Conservation (phyloP, 2,113 vertebrate species). For the Atrichornis clamosus region DNA sequence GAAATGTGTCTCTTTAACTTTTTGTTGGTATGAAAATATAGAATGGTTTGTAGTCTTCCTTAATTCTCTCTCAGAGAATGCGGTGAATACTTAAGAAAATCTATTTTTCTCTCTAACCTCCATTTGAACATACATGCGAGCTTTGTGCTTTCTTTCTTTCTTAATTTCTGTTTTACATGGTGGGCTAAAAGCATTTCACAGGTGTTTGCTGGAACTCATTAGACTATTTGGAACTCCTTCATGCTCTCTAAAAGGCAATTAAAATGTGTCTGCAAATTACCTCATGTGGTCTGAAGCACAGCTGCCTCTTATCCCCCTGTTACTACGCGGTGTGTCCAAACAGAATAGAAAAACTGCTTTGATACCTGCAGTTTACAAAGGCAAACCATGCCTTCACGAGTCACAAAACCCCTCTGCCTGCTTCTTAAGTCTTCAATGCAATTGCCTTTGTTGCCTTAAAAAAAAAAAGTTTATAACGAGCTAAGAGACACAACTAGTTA, state of each 20-base stretch:
- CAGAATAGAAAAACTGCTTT: conserved; percentile 68
- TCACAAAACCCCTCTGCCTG: conserved; percentile 49
- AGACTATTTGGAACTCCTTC: conserved; percentile 83
- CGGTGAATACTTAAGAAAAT: neutral
- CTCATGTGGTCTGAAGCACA: conserved; percentile 77
- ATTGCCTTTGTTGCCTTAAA: conserved; percentile 37
- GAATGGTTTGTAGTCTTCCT: neutral
- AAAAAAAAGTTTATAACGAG: conserved; percentile 4
- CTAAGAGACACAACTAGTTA: conserved; percentile 43
- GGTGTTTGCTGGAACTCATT: conserved; percentile 84
- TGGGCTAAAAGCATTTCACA: conserved; percentile 81
- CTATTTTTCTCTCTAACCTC: neutral
- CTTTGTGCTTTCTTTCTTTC: conserved; percentile 63
- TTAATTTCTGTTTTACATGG: conserved; percentile 77
- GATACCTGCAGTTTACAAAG: conserved; percentile 76
- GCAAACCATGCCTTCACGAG: conserved; percentile 56
- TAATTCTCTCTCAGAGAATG: neutral
- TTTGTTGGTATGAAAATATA: neutral
- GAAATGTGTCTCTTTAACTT: neutral
- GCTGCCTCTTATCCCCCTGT: conserved; percentile 76
- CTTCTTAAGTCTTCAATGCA: conserved; percentile 46
- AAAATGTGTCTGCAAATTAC: conserved; percentile 84
- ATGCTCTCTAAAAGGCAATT: conserved; percentile 84
- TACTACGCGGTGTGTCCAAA: conserved; percentile 67
- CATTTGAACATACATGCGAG: conserved; percentile 3